phyloP scores from a whole-genome alignment of 2,797 vertebrate genomes.

The Vespertilio murinus region DNA sequence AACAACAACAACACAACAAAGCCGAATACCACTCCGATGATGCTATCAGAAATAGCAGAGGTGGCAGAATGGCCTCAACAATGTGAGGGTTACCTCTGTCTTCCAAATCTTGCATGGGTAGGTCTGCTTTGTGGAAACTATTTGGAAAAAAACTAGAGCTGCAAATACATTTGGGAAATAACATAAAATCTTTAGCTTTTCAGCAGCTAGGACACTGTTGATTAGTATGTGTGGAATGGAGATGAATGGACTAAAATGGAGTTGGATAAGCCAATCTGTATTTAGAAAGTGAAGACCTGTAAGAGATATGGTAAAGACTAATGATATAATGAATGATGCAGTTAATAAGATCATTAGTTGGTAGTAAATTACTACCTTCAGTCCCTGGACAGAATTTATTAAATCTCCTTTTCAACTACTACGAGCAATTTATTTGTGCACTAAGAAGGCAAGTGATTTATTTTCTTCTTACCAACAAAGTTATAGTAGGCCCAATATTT shows the following conservation, averaged over 20 bases:
- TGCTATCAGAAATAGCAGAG: neutral
- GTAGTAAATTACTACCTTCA: neutral
- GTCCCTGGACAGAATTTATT: neutral
- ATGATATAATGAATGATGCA: neutral
- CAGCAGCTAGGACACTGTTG: neutral
- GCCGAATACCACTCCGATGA: neutral
- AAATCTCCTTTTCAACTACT: constrained; percentile 4
- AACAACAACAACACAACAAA: neutral
- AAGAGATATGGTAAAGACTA: neutral
- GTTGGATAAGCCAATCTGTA: neutral
- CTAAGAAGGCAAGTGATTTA: constrained; percentile 4
- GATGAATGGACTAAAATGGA: neutral
- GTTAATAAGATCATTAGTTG: neutral
- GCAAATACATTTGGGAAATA: neutral
- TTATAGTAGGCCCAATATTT: neutral
- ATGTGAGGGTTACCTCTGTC: neutral
- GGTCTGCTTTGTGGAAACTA: neutral
- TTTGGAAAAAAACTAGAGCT: neutral
- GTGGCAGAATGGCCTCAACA: accelerated
- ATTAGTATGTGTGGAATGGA: neutral
- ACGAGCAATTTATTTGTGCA: neutral
- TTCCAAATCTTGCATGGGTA: neutral
- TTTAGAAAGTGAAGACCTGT: neutral
- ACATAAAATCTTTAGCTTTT: neutral
- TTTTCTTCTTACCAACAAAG: neutral